Conservation (phyloP, 35 echinoderm and acorn worm genomes). For the Ptychodera flava region DNA sequence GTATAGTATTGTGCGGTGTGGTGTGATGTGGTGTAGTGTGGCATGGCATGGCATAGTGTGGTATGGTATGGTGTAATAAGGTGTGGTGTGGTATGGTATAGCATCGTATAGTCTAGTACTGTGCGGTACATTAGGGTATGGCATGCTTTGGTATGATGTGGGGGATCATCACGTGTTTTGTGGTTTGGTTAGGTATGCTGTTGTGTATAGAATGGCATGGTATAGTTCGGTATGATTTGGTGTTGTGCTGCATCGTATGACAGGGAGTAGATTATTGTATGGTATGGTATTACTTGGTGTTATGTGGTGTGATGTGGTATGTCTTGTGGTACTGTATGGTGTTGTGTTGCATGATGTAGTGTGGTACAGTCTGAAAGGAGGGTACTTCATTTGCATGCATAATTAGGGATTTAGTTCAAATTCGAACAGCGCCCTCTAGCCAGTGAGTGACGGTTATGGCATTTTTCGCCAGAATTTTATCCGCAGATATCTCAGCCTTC, state of each 20-base stretch:
- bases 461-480: too few relatives aligned
- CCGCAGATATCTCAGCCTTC: too few relatives aligned
- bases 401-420: too few relatives aligned
- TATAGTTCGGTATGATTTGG: not conserved
- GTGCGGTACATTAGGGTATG: not conserved
- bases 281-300: not conserved
- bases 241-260: not conserved
- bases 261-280: not conserved
- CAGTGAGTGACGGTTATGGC: too few relatives aligned
- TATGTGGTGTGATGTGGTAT: not conserved
- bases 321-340: too few relatives aligned
- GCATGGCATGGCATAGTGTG: not conserved
- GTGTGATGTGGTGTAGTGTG: not conserved
- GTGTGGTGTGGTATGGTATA: not conserved
- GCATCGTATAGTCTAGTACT: not conserved
- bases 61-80: not conserved
- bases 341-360: too few relatives aligned
- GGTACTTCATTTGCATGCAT: too few relatives aligned
- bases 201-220: too few relatives aligned
- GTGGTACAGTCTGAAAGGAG: too few relatives aligned
- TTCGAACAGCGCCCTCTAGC: too few relatives aligned
- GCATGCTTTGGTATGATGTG: not conserved
- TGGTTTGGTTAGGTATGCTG: too few relatives aligned
- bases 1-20: not conserved
- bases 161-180: too few relatives aligned